Evolutionary conservation across 2,797 vertebrate genomes (phyloP).

Genomic region (Spondyliosoma cantharus): DNA sequence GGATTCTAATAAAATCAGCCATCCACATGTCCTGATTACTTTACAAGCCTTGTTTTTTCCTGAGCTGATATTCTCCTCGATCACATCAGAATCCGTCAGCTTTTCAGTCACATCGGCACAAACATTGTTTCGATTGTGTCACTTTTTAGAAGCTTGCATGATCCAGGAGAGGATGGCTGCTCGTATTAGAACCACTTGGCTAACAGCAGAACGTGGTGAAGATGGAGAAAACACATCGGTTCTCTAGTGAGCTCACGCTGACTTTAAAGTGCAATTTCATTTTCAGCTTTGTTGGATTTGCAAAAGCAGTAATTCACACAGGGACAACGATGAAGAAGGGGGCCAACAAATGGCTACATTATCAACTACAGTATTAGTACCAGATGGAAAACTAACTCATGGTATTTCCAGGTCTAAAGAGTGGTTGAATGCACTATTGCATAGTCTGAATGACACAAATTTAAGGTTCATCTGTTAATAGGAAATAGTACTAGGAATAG

Average conservation of each 20-base stretch:
- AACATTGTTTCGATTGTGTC: conserved; percentile 5
- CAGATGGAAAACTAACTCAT: conserved; percentile 42
- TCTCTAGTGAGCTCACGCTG: conserved; percentile 47
- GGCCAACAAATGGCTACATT: conserved; percentile 37
- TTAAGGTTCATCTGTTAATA: conserved; percentile 18
- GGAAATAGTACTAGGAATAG: conserved; percentile 46
- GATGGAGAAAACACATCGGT: conserved; percentile 33
- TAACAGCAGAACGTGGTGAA: conserved; percentile 14
- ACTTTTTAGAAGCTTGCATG: conserved; percentile 5
- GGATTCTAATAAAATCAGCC: conserved; percentile 44
- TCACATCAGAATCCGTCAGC: conserved; percentile 4
- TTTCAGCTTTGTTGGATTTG: conserved; percentile 72
- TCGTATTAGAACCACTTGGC: conserved; percentile 18
- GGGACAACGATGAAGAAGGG: conserved; percentile 24
- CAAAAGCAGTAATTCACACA: conserved; percentile 64
- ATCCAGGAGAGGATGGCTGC: conserved; percentile 3
- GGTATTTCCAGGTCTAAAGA: conserved; percentile 30
- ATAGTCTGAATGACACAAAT: conserved; percentile 61
- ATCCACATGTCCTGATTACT: conserved; percentile 28
- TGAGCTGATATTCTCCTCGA: conserved; percentile 23
- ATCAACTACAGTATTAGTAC: conserved; percentile 63
- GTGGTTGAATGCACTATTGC: conserved; percentile 60
- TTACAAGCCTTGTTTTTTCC: not conserved
- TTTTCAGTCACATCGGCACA: conserved; percentile 22
- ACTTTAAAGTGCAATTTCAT: conserved; percentile 75